Conservation (phyloP, 2,797 vertebrate genomes). For the Pipistrellus pipistrellus region DNA sequence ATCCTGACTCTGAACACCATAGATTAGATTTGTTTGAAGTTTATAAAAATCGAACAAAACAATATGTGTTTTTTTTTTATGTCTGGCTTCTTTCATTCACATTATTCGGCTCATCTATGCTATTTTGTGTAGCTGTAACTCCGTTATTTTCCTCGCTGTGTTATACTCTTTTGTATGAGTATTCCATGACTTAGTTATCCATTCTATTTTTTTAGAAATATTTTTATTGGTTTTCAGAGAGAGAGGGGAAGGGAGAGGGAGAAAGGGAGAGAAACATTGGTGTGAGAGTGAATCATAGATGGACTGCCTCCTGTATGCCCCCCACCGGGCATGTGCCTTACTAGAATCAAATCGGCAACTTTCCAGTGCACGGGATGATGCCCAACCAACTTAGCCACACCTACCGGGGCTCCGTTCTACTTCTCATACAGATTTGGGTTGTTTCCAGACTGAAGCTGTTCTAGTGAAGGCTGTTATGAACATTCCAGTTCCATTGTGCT, state of each 20-base stretch:
- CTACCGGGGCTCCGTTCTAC: background rate
- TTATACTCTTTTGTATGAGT: background rate
- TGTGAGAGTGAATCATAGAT: background rate
- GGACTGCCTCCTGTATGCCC: background rate
- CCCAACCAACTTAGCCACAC: background rate
- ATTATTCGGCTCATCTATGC: background rate
- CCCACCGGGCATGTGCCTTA: background rate
- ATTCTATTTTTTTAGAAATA: background rate
- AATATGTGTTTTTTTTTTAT: background rate
- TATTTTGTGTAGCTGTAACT: background rate
- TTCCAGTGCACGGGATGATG: background rate
- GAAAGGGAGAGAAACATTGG: background rate
- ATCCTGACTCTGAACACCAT: background rate
- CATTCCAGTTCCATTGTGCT: background rate
- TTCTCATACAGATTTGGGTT: background rate
- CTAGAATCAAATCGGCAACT: background rate
- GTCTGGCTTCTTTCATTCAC: slow-evolving; percentile 10
- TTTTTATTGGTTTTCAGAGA: background rate
- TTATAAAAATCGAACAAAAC: background rate
- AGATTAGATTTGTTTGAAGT: slow-evolving; percentile 22
- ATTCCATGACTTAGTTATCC: background rate
- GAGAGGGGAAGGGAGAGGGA: background rate
- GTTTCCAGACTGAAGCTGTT: slow-evolving; percentile 6
- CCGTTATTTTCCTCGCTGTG: background rate
- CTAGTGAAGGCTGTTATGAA: background rate